These are phyloP conservation scores for Leucophenga montana DNA, from an alignment of 2,888 invertebrate genomes.

Conservation along the genomic window DNA sequence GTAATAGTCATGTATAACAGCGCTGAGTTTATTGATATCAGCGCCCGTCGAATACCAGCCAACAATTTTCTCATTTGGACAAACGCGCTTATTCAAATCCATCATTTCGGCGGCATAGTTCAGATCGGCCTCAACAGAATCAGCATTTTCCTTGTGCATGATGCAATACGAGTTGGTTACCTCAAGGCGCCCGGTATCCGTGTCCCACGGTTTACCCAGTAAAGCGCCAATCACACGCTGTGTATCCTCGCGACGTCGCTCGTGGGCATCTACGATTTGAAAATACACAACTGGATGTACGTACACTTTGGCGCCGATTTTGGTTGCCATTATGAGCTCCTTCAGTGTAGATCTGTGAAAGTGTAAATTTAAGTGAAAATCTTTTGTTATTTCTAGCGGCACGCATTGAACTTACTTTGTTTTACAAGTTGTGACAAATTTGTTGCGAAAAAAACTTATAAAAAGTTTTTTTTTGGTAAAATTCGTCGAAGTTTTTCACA, in stretches of 20 bases:
- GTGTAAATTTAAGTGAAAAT: too few species aligned
- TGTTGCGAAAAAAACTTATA: too few species aligned
- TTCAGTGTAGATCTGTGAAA: too few species aligned
- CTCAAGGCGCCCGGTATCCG: constrained; percentile 39
- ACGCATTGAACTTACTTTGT: too few species aligned
- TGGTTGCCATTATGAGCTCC: not conserved
- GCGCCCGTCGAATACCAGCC: constrained; percentile 54
- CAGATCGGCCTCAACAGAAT: constrained; percentile 47
- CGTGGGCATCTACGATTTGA: constrained; percentile 52
- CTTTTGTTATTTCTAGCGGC: too few species aligned
- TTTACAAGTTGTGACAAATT: too few species aligned
- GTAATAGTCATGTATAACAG: constrained; percentile 45
- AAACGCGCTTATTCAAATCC: constrained; percentile 42
- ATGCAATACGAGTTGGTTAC: constrained; percentile 49
- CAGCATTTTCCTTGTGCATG: constrained; percentile 43
- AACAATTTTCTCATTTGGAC: constrained; percentile 50
- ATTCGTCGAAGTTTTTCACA: too few species aligned
- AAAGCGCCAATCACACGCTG: constrained; percentile 47
- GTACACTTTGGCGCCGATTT: constrained; percentile 39
- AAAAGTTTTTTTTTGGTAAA: too few species aligned
- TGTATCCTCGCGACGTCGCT: constrained; percentile 46
- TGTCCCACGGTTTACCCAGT: constrained; percentile 39
- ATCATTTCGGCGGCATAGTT: constrained; percentile 48
- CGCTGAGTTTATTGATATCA: constrained; percentile 39
- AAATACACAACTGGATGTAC: constrained; percentile 53